Evolutionary conservation across 2,113 vertebrate species (phyloP).

Genomic region (Semnopithecus entellus): DNA sequence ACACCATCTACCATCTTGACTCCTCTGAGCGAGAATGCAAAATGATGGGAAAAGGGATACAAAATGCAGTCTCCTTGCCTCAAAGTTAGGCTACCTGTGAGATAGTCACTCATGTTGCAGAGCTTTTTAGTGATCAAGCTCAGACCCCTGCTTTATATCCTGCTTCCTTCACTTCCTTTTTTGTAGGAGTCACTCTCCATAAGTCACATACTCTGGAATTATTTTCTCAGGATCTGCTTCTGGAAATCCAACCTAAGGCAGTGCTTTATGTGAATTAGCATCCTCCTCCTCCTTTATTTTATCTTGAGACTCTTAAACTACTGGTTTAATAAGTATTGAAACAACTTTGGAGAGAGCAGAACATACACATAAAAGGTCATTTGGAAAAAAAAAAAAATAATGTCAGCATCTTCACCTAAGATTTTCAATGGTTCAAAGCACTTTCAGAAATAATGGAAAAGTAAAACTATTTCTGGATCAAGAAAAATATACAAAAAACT

Average conservation of each 20-base stretch:
- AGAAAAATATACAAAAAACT: background rate
- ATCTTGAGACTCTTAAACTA: background rate
- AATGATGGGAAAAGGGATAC: background rate
- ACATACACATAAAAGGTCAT: background rate
- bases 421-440: background rate
- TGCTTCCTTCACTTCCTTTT: background rate
- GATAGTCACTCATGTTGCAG: background rate
- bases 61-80: background rate
- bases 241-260: background rate
- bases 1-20: rapidly evolving
- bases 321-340: background rate
- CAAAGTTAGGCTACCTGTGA: background rate
- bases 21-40: background rate
- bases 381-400: background rate
- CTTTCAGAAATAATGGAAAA: background rate
- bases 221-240: background rate
- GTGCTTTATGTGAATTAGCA: background rate
- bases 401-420: background rate
- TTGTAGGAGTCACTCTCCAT: background rate
- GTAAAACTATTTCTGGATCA: background rate
- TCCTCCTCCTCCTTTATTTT: background rate
- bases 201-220: background rate
- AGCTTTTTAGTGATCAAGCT: background rate
- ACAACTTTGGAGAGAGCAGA: background rate
- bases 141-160: background rate